Evolutionary conservation across 2,113 vertebrate species (phyloP).

Genomic region (Syngnathus floridae): DNA sequence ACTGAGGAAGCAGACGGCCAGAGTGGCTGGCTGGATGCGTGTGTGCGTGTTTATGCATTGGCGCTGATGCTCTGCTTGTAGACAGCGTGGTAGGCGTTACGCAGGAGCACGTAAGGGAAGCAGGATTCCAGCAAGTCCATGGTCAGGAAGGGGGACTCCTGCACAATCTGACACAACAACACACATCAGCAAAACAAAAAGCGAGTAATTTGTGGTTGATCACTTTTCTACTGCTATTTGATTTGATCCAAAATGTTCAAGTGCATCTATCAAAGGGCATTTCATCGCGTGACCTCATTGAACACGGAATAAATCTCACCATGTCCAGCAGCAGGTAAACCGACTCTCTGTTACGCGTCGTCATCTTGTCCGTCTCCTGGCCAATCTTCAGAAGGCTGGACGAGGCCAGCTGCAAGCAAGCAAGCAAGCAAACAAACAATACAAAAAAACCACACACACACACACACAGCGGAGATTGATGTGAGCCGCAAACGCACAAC

Average conservation of each 20-base stretch:
- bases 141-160: conserved; percentile 97
- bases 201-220: background rate
- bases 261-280: no score
- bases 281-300: no score
- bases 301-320: conserved; percentile 67
- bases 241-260: no score
- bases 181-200: conserved; percentile 19
- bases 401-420: conserved; percentile 80
- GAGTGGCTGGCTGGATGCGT: background rate
- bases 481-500: no score
- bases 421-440: no score
- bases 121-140: conserved; percentile 99
- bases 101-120: conserved; percentile 94
- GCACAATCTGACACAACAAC: conserved; percentile 80
- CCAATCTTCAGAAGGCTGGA: conserved; percentile 98
- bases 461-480: no score
- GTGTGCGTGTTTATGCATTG: conserved; percentile 72
- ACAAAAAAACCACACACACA: no score
- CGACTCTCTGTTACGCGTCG: conserved; percentile 94
- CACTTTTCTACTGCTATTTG: background rate
- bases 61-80: conserved; percentile 97
- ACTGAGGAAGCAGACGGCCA: background rate
- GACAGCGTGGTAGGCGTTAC: conserved; percentile 98
- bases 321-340: conserved; percentile 97
- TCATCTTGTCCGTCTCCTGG: conserved; percentile 97